These are phyloP conservation scores for Pseudococcus jackbeardsleyi DNA, from an alignment of 2,888 invertebrate genomes.

Conservation along the genomic window DNA sequence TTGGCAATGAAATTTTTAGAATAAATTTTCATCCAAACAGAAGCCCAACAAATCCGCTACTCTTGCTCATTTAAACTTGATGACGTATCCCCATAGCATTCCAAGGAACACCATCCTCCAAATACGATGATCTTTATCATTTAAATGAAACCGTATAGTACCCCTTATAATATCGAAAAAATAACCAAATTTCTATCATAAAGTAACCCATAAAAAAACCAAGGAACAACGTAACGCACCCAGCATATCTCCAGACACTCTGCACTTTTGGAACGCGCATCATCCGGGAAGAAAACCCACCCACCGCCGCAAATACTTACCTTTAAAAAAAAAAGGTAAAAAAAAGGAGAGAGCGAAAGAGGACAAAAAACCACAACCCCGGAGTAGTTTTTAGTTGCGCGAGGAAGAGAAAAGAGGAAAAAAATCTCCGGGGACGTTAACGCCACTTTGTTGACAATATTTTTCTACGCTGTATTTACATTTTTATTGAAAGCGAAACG, in stretches of 20 bases:
- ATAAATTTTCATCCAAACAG: too few relatives aligned
- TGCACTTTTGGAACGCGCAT: not conserved
- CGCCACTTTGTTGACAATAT: constrained; percentile 65
- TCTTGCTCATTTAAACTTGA: too few relatives aligned
- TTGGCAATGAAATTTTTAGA: too few relatives aligned
- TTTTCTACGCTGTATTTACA: constrained; percentile 65
- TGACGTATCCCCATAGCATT: too few relatives aligned
- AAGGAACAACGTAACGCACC: not conserved
- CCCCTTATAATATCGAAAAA: constrained; percentile 9
- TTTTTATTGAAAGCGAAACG: constrained; percentile 66
- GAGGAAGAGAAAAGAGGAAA: constrained; percentile 4
- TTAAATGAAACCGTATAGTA: not conserved
- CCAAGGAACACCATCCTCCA: not conserved
- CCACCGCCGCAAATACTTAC: not conserved
- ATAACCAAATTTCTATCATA: not conserved
- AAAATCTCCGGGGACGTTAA: constrained; percentile 65
- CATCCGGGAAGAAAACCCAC: not conserved
- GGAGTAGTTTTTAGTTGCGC: not conserved
- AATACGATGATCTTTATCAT: constrained; percentile 21
- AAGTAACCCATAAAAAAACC: not conserved
- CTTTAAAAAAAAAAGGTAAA: too few relatives aligned
- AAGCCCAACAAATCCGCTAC: too few relatives aligned
- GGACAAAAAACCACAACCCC: not conserved
- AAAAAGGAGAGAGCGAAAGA: not conserved
- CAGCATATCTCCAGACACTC: not conserved